Percentiles rank a stretch among this genome's conserved stretches.
Conservation (phyloP, 2,888 invertebrate species). For the Auanema freiburgensis region DNA sequence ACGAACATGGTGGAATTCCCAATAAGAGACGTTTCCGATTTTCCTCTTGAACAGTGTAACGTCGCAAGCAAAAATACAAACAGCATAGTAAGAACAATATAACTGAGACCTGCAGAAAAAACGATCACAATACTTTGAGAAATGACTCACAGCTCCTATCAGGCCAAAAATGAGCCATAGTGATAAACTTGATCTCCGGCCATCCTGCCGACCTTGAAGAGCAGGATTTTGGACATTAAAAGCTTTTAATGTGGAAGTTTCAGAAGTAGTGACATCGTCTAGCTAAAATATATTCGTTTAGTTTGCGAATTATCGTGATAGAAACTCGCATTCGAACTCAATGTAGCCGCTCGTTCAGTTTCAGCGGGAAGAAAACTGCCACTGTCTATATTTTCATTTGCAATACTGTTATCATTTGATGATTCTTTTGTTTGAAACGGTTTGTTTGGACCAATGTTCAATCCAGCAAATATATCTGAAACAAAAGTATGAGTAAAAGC, state of each 20-base stretch:
- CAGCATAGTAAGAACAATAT: constrained; percentile 27
- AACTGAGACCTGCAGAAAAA: constrained; percentile 14
- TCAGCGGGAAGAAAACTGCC: too few species aligned
- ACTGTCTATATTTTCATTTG: too few species aligned
- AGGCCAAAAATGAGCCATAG: constrained; percentile 17
- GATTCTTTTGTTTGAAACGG: not conserved
- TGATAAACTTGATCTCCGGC: constrained; percentile 12
- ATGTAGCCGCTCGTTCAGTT: too few species aligned
- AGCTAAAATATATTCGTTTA: too few species aligned
- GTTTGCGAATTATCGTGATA: too few species aligned
- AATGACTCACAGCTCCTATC: constrained; percentile 1
- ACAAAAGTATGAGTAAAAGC: not conserved
- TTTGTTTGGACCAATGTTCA: constrained; percentile 13
- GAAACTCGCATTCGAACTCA: too few species aligned
- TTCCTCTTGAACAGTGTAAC: constrained; percentile 19
- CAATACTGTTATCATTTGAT: too few species aligned
- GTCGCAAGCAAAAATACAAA: constrained; percentile 29
- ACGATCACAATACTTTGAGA: not conserved
- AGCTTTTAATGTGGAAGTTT: not conserved
- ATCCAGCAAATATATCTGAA: constrained; percentile 13
- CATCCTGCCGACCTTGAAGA: not conserved
- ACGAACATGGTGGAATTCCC: constrained; percentile 27
- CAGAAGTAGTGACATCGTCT: too few species aligned
- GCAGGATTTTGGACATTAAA: not conserved
- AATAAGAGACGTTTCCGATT: constrained; percentile 29